A percentile compares a stretch with the other conserved stretches of the same genome.
These are phyloP conservation scores for Salminus brasiliensis DNA, from an alignment of 2,113 vertebrate genomes.

Conservation along the genomic window DNA sequence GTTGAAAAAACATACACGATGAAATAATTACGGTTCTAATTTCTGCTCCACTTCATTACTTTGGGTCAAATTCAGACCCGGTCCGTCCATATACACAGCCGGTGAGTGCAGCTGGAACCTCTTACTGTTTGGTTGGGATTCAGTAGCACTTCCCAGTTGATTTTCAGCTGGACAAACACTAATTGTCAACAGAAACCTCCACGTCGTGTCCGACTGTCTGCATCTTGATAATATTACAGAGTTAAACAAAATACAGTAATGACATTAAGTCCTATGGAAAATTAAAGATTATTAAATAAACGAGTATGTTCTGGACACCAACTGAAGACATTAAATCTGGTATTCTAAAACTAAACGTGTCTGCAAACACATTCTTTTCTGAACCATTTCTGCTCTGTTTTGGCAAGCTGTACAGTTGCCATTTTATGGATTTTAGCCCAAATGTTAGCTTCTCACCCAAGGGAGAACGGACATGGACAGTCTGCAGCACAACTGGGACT, in stretches of 20 bases:
- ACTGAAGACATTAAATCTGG: neutral
- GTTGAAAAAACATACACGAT: neutral
- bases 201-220: neutral
- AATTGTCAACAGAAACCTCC: neutral
- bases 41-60: neutral
- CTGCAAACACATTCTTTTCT: neutral
- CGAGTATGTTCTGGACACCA: too few species aligned
- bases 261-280: too few species aligned
- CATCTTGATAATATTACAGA: neutral
- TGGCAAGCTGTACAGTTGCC: neutral
- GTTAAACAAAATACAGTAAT: neutral
- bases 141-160: neutral
- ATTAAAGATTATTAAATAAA: too few species aligned
- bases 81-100: neutral
- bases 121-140: neutral
- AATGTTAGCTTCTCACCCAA: neutral
- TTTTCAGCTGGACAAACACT: constrained; percentile 2
- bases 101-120: neutral
- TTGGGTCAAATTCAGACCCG: neutral
- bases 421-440: neutral
- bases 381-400: neutral
- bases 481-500: neutral
- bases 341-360: neutral
- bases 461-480: neutral
- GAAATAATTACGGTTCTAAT: neutral